phyloP scores from a whole-genome alignment of 2,113 vertebrate species.

The Strix uralensis region DNA sequence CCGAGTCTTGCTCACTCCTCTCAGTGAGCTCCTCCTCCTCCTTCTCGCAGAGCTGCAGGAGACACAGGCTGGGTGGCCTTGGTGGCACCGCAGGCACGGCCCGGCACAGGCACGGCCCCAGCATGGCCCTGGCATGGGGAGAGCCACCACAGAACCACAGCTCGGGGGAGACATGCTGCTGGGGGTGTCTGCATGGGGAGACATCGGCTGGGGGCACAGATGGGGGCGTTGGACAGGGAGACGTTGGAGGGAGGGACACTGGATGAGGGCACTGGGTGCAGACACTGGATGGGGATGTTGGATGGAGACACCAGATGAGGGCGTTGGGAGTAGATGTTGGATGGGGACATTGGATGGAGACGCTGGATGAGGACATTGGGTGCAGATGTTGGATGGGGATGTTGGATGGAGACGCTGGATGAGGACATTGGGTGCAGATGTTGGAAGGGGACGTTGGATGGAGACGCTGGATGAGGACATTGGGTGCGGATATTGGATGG shows the following conservation, averaged over 20 bases:
- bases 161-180: neutral
- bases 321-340: neutral
- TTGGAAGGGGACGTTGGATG: neutral
- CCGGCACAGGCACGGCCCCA: neutral
- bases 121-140: neutral
- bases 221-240: neutral
- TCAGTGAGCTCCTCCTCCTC: slow-evolving; percentile 49
- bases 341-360: neutral
- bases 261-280: neutral
- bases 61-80: neutral
- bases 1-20: slow-evolving; percentile 61
- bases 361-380: neutral
- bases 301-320: neutral
- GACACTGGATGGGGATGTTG: neutral
- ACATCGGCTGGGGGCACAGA: neutral
- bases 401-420: neutral
- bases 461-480: neutral
- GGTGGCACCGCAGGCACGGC: neutral
- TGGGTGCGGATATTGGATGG: neutral
- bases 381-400: neutral
- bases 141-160: neutral
- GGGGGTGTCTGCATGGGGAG: accelerated
- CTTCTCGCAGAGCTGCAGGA: slow-evolving; percentile 47
- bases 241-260: neutral
- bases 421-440: neutral